Base-by-base conservation (phyloP, 2,797 vertebrate species). In the Tragopan temminckii region DNA sequence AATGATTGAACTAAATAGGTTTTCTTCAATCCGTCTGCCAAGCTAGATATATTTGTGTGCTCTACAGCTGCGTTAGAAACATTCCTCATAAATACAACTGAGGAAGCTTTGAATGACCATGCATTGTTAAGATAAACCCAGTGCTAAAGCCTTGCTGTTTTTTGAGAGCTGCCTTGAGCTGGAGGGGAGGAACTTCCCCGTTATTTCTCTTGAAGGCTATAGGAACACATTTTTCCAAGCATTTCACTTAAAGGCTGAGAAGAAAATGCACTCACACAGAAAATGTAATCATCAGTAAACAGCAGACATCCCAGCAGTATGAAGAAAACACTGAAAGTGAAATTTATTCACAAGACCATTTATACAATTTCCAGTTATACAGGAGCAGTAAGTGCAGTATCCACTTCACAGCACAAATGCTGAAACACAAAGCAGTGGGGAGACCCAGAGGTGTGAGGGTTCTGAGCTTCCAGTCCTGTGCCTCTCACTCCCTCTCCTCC, bases 321-420 rank as follows among this genome's bases (percentile, higher is more conserved):
- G 25, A 18, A 38, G 61, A 57, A 61, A 68, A 36, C 40, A 5
- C 4, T 3, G 10, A 7, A 21, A 29, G 43, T 5, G 1, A 55
- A 43, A 43, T 5, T 13, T 2, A 12, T 12, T 18, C 35, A 11
- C 27, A 36, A 8, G 38, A 24, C 16, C 4, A 12, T 4, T 67
- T 40, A 7, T 12, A 52, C 53, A 5, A 13, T 0, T 13, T 40
- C 3, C 1, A 3, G 45, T 21, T 18, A 58, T 33, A 14, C 0
- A 0, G 33, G 36, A 40, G 24, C 55, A 31, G 38, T 5, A 7
- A 35, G 9, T 11, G 55, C 11, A 36, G 2, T 10, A 24, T 40
- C 18, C 14, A 11, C 31, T 19, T 24, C 24, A 16, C 50, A 15
- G 20, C 0, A 0, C 0, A 13, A 17, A 0, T 13, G 1, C 0